Conservation (phyloP, 2,888 invertebrate genomes). For the Harpalus rubripes region DNA sequence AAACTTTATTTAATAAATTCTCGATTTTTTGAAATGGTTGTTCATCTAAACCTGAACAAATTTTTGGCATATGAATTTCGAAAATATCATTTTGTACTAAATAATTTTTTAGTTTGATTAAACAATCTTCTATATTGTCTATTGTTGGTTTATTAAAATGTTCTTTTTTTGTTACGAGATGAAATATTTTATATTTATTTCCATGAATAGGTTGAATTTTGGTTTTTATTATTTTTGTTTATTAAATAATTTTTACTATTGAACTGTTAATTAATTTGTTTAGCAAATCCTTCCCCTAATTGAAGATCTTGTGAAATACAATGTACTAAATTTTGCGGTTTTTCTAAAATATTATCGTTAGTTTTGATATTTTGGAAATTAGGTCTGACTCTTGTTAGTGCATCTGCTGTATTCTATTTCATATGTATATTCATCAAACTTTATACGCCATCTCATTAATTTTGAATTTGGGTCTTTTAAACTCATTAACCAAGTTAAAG, state of each 20-base stretch:
- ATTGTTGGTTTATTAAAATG: too few relatives aligned
- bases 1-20: too few relatives aligned
- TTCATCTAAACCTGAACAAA: too few relatives aligned
- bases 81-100: too few relatives aligned
- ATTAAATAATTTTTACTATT: conserved; percentile 53
- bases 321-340: conserved; percentile 44
- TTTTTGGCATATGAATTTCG: too few relatives aligned
- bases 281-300: conserved; percentile 52
- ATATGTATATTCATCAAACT: conserved; percentile 17
- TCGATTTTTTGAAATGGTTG: too few relatives aligned
- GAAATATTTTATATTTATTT: too few relatives aligned
- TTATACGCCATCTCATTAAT: conserved; percentile 42
- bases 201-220: too few relatives aligned
- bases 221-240: too few relatives aligned
- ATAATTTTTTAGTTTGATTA: too few relatives aligned
- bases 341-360: conserved; percentile 36
- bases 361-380: conserved; percentile 30
- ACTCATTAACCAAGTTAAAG: conserved; percentile 10
- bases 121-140: too few relatives aligned
- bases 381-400: not conserved
- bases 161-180: too few relatives aligned
- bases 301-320: conserved; percentile 40
- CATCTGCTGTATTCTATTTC: conserved; percentile 17
- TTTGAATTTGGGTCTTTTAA: conserved; percentile 36
- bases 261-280: conserved; percentile 56